A percentile compares a stretch with the other conserved stretches of the same genome.
Conservation (phyloP, 1,140 invertebrate genomes). For the Bombyx mandarina region DNA sequence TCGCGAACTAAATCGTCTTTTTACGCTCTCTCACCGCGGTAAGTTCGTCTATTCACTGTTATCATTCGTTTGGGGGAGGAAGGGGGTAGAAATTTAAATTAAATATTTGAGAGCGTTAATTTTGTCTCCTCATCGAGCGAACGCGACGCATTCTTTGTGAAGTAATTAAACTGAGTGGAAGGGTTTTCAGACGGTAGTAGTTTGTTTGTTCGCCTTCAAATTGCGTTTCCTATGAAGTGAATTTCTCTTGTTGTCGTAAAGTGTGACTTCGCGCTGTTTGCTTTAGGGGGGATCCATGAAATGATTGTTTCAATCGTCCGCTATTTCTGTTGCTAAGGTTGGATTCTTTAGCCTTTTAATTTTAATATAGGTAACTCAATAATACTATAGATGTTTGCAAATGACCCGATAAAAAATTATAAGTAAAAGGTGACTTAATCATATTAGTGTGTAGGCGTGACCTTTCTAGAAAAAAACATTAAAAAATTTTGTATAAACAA, state of each 20-base stretch:
- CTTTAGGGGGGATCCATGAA: not conserved
- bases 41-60: slow-evolving; percentile 48
- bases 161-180: slow-evolving; percentile 69
- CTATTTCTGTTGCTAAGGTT: too few relatives aligned
- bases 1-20: slow-evolving; percentile 33
- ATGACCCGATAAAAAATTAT: too few relatives aligned
- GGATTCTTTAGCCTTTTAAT: too few relatives aligned
- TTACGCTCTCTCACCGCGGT: slow-evolving; percentile 34
- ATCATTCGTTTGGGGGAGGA: slow-evolving; percentile 61
- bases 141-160: slow-evolving; percentile 67
- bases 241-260: slow-evolving; percentile 37
- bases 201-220: slow-evolving; percentile 58
- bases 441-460: too few relatives aligned
- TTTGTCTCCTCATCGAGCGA: slow-evolving; percentile 68
- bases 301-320: too few relatives aligned
- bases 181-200: slow-evolving; percentile 51
- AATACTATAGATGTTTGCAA: too few relatives aligned
- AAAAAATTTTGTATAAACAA: too few relatives aligned
- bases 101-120: slow-evolving; percentile 70
- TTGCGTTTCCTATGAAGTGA: slow-evolving; percentile 58
- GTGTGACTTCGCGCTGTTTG: slow-evolving; percentile 13
- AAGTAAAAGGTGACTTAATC: too few relatives aligned
- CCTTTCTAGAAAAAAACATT: too few relatives aligned
- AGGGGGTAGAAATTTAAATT: slow-evolving; percentile 57
- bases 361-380: too few relatives aligned